phyloP scores from a whole-genome alignment of 2,113 vertebrate genomes.

The Hylia prasina region DNA sequence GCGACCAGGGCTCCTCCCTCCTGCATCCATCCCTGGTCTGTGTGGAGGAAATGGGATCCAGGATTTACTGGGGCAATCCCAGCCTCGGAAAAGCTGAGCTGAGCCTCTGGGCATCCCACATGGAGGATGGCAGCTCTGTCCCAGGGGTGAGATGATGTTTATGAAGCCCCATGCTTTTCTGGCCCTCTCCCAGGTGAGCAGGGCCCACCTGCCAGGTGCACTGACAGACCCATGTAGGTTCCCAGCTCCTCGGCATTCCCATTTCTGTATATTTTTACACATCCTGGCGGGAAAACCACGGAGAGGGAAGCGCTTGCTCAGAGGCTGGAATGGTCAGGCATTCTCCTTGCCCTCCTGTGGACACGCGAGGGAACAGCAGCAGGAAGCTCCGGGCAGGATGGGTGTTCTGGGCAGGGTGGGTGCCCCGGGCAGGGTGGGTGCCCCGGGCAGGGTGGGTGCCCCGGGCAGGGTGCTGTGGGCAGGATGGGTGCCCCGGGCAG shows the following conservation, averaged over 20 bases:
- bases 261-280: rapidly evolving
- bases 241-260: background rate
- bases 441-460: background rate
- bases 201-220: background rate
- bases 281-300: rapidly evolving
- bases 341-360: constrained; percentile 21
- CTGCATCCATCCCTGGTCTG: rapidly evolving
- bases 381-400: background rate
- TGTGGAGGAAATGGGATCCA: background rate
- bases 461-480: background rate
- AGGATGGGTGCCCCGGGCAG: no score
- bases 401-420: no score
- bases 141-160: rapidly evolving
- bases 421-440: no score
- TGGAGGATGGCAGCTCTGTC: rapidly evolving
- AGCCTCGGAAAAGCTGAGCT: background rate
- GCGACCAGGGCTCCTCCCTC: background rate
- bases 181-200: background rate
- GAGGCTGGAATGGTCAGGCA: background rate
- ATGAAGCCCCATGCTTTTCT: background rate
- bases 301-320: rapidly evolving
- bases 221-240: rapidly evolving
- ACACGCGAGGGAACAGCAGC: background rate
- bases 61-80: background rate
- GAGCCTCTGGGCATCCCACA: background rate